A percentile compares a stretch with the other conserved stretches of the same genome.
Conservation (phyloP, 1,140 invertebrate species). For the Periplaneta americana region DNA sequence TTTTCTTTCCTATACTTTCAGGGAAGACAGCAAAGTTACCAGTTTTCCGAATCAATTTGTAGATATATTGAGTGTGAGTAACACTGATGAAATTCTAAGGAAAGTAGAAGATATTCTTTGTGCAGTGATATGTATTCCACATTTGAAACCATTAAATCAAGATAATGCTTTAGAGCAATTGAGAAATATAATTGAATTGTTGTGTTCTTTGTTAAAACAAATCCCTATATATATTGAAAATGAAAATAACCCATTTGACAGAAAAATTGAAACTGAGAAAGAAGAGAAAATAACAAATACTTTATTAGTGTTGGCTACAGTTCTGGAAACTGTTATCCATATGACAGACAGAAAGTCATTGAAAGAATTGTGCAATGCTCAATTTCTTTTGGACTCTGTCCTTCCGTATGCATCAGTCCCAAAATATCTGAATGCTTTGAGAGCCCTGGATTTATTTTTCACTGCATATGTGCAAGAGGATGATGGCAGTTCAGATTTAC, state of each 20-base stretch:
- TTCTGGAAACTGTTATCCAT: constrained; percentile 51
- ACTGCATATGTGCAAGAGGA: background rate
- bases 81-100: constrained; percentile 35
- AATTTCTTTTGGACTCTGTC: background rate
- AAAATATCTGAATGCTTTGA: background rate
- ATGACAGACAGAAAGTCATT: constrained; percentile 42
- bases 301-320: constrained; percentile 44
- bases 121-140: constrained; percentile 52
- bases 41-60: constrained; percentile 21
- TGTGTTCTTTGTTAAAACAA: background rate
- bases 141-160: constrained; percentile 38
- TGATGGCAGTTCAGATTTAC: constrained; percentile 31
- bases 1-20: no score
- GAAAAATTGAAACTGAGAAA: background rate
- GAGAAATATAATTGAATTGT: background rate
- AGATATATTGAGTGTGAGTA: constrained; percentile 28
- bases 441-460: background rate
- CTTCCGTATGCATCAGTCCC: background rate
- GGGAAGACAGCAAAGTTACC: background rate
- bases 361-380: background rate
- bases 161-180: constrained; percentile 24
- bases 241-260: background rate
- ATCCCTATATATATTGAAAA: background rate
- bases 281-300: constrained; percentile 30
- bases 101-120: constrained; percentile 43